Evolutionary conservation across 2,113 vertebrate species (phyloP).

Genomic region (Toxotes chatareus): DNA sequence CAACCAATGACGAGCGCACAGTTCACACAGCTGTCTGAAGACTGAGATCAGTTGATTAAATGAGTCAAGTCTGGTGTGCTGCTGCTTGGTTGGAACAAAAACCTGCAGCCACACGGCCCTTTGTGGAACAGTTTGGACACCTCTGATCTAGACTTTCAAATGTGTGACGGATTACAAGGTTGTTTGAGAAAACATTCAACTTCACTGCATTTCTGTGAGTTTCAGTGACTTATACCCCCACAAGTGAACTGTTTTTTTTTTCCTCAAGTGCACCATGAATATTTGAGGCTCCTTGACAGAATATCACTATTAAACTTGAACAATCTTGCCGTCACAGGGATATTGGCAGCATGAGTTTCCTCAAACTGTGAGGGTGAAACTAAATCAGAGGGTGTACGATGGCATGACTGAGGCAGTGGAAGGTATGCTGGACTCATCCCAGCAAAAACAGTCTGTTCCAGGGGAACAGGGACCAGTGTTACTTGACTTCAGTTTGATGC

Average conservation of each 20-base stretch:
- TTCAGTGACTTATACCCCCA: neutral
- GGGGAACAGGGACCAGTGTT: constrained; percentile 15
- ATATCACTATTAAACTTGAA: neutral
- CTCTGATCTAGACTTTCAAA: neutral
- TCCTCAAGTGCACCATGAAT: neutral
- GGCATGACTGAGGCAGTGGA: constrained; percentile 18
- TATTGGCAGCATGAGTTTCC: neutral
- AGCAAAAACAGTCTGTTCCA: constrained; percentile 39
- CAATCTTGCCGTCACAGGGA: neutral
- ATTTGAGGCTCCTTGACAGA: neutral
- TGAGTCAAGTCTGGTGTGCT: too few species aligned
- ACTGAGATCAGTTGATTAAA: too few species aligned
- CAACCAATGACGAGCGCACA: too few species aligned
- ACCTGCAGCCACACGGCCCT: too few species aligned
- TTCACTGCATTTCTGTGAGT: neutral
- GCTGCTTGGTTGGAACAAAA: too few species aligned
- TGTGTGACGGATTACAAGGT: neutral
- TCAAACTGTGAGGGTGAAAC: constrained; percentile 38
- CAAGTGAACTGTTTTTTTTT: neutral
- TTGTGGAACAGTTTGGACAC: too few species aligned
- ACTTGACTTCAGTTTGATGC: neutral
- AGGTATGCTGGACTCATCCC: constrained; percentile 52
- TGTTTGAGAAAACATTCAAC: neutral
- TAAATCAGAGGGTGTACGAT: constrained; percentile 30
- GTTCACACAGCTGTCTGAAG: too few species aligned